phyloP scores from a whole-genome alignment of 2,113 vertebrate genomes.

The Crocuta crocuta region DNA sequence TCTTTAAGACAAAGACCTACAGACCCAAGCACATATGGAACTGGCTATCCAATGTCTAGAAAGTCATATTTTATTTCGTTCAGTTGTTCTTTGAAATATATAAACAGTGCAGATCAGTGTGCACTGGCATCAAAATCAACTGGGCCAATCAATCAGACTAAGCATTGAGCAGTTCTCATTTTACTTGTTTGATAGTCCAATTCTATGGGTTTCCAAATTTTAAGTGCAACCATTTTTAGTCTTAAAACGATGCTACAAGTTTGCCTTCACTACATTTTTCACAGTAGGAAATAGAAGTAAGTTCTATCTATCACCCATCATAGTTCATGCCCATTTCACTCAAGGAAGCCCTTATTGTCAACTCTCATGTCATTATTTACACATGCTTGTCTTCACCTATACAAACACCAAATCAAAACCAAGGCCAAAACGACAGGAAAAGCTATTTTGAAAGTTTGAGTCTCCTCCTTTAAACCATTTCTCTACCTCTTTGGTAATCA shows the following conservation, averaged over 20 bases:
- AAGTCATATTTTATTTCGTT: slow-evolving; percentile 18
- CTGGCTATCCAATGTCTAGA: background rate
- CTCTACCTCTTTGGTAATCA: background rate
- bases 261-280: slow-evolving; percentile 20
- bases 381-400: background rate
- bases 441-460: slow-evolving; percentile 1
- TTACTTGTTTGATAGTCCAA: background rate
- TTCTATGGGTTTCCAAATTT: background rate
- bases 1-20: background rate
- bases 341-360: background rate
- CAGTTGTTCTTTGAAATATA: background rate
- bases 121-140: background rate
- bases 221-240: background rate
- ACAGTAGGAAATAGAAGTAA: background rate
- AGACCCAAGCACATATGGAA: background rate
- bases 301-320: background rate
- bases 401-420: background rate
- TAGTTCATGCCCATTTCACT: background rate
- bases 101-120: background rate
- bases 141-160: background rate
- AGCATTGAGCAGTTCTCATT: background rate
- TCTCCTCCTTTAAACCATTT: background rate
- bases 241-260: background rate
- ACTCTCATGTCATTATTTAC: background rate
- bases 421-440: background rate